A percentile compares a stretch with the other conserved stretches of the same genome.
These are phyloP conservation scores for Eupithecia subumbrata DNA, from an alignment of 2,888 invertebrate genomes.

Conservation along the genomic window DNA sequence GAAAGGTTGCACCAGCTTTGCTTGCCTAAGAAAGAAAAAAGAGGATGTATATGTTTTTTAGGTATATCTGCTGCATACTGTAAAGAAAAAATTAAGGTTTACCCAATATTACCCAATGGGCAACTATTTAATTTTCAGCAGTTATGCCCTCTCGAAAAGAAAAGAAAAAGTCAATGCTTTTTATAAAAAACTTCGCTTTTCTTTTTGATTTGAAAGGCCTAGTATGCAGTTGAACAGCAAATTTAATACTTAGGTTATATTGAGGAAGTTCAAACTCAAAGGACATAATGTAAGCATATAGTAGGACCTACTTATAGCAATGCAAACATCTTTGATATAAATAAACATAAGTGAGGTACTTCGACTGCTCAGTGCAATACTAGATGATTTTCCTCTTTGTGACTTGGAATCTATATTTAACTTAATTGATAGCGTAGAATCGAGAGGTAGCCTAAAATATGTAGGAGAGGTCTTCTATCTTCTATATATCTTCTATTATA, in stretches of 20 bases:
- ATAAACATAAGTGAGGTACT: slow-evolving; percentile 7
- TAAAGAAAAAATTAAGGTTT: too few species aligned
- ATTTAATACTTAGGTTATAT: not conserved
- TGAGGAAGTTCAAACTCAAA: not conserved
- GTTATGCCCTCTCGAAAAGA: too few species aligned
- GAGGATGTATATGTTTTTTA: not conserved
- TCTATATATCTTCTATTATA: too few species aligned
- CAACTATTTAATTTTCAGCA: not conserved
- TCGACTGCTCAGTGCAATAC: slow-evolving; percentile 20
- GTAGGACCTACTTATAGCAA: not conserved
- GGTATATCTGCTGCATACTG: too few species aligned
- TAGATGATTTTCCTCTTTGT: slow-evolving; percentile 31
- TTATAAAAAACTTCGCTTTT: not conserved
- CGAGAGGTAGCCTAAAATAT: not conserved
- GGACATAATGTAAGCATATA: not conserved
- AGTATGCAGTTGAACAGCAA: not conserved
- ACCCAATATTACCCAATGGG: not conserved
- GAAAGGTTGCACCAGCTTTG: not conserved
- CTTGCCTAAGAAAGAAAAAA: not conserved
- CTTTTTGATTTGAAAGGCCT: not conserved
- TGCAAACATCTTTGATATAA: slow-evolving; percentile 20
- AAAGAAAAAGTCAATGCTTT: too few species aligned
- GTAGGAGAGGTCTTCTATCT: not conserved
- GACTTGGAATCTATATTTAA: slow-evolving; percentile 18
- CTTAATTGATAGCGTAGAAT: not conserved